Evolutionary conservation across 1,140 invertebrate genomes (phyloP).

Genomic region (Atta texana): DNA sequence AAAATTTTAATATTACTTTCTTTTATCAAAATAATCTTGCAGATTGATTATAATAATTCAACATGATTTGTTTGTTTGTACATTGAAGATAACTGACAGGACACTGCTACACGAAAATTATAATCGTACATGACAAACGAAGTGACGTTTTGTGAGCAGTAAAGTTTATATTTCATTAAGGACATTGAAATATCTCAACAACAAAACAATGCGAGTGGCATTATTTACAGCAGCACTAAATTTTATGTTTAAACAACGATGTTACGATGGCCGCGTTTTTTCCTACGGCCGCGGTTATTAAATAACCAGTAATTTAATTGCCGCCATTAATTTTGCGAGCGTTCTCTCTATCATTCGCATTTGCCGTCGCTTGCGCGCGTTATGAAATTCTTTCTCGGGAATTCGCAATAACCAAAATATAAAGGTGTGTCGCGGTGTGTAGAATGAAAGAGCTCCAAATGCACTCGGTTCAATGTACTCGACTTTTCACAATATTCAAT

Average conservation of each 20-base stretch:
- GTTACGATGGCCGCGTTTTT: not conserved
- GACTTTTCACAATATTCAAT: not conserved
- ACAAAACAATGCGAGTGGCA: constrained; percentile 29
- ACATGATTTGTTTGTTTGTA: not conserved
- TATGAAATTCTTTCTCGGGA: constrained; percentile 34
- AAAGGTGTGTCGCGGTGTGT: not conserved
- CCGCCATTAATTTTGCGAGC: constrained; percentile 29
- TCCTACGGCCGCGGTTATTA: constrained; percentile 29
- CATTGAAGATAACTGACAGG: not conserved
- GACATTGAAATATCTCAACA: constrained; percentile 33
- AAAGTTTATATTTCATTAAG: constrained; percentile 50
- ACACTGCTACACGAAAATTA: not conserved
- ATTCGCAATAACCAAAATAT: constrained; percentile 44
- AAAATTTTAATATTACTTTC: not conserved
- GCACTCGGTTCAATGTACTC: not conserved
- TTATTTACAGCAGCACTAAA: constrained; percentile 41
- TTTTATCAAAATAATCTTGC: not conserved
- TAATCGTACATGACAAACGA: constrained; percentile 4
- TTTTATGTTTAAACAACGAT: constrained; percentile 44
- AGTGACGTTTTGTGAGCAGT: constrained; percentile 20
- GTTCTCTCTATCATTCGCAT: constrained; percentile 30
- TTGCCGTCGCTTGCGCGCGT: not conserved
- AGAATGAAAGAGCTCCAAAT: not conserved
- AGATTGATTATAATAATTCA: not conserved
- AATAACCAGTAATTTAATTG: constrained; percentile 51